Evolutionary conservation across 2,888 invertebrate species (phyloP).

Genomic region (Orthosia gothica): DNA sequence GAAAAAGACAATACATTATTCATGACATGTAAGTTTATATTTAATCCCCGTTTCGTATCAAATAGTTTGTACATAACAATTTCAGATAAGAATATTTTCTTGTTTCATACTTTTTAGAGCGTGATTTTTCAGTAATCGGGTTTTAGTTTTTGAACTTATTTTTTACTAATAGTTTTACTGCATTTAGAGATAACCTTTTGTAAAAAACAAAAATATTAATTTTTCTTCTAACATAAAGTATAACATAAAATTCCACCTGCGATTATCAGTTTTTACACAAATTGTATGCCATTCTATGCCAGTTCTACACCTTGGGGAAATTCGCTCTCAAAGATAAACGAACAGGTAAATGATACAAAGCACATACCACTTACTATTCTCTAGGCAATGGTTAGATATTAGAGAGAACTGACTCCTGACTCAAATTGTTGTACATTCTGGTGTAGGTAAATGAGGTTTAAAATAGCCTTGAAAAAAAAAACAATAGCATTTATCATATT

Average conservation of each 20-base stretch:
- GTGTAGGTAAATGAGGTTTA: not conserved
- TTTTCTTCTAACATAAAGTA: not conserved
- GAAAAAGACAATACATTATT: no score
- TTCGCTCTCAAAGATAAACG: constrained; percentile 29
- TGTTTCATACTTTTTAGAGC: no score
- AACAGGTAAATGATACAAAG: constrained; percentile 45
- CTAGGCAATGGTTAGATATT: not conserved
- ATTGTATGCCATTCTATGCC: constrained; percentile 19
- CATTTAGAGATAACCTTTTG: no score
- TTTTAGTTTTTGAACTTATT: no score
- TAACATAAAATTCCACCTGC: not conserved
- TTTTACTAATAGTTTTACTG: no score
- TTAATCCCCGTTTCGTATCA: no score
- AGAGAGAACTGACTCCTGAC: not conserved
- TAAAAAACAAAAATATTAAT: not conserved
- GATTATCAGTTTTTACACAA: not conserved
- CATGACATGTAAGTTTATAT: no score
- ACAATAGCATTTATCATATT: no score
- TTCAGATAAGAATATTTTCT: no score
- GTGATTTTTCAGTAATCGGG: no score
- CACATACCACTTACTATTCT: constrained; percentile 14
- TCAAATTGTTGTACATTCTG: not conserved
- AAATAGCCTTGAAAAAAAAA: no score
- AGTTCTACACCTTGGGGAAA: constrained; percentile 48
- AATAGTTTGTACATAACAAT: no score